A percentile compares a stretch with the other conserved stretches of the same genome.
Evolutionary conservation across 2,888 invertebrate genomes (phyloP).

Genomic region (Cataglyphis cursor): DNA sequence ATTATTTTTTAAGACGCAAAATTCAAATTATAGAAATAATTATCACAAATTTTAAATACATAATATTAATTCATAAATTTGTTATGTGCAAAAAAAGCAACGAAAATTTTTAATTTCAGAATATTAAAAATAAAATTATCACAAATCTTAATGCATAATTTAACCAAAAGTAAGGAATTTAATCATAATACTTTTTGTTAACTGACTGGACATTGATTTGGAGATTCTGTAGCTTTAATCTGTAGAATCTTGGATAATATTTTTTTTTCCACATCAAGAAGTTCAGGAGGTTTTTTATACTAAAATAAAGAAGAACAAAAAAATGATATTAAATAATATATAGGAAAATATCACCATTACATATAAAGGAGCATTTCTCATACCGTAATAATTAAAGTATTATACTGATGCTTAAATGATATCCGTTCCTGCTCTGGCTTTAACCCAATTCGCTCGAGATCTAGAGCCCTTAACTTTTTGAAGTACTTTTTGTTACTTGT

Average conservation of each 20-base stretch:
- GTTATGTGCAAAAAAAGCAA: neutral
- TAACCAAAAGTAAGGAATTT: neutral
- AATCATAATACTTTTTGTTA: slow-evolving; percentile 69
- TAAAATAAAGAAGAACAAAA: slow-evolving; percentile 86
- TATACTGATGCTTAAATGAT: slow-evolving; percentile 91
- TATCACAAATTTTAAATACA: neutral
- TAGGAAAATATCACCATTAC: neutral
- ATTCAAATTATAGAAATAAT: neutral
- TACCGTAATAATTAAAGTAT: slow-evolving; percentile 93
- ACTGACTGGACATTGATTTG: slow-evolving; percentile 84
- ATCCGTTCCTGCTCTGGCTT: slow-evolving; percentile 90
- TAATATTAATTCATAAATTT: neutral
- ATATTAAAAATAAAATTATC: neutral
- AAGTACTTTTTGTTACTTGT: slow-evolving; percentile 95
- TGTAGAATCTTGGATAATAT: slow-evolving; percentile 82
- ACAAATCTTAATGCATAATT: neutral
- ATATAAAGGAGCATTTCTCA: slow-evolving; percentile 75
- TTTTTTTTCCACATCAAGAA: slow-evolving; percentile 91
- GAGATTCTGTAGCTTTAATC: slow-evolving; percentile 74
- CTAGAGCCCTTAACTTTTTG: slow-evolving; percentile 91
- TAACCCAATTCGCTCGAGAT: slow-evolving; percentile 90
- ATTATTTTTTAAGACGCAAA: neutral
- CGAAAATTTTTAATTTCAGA: neutral
- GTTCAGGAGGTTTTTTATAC: slow-evolving; percentile 92
- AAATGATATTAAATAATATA: neutral